Evolutionary conservation across 2,113 vertebrate species (phyloP), one percentile per base, ranked within the genome.

Genomic region (Melanocharis versteri): DNA sequence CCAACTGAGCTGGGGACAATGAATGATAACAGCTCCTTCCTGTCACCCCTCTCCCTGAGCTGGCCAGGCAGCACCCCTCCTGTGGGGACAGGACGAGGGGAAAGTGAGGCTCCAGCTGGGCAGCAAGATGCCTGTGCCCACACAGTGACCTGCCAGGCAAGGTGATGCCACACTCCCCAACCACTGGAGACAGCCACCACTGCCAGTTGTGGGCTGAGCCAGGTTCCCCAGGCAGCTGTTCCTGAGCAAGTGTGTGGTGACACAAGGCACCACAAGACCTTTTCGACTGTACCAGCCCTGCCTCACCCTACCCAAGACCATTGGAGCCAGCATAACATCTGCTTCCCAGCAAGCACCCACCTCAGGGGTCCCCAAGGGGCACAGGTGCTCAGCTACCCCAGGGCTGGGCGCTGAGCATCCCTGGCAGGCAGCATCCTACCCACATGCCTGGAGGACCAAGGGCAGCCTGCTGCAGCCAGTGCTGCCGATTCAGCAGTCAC

Each of bases 401-500:
- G 27, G 35, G 50, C 17, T 45, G 68, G 33, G 62, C 0, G 7
- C 57, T 5, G 12, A 90, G 53, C 66, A 45, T 58, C 65, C 54
- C 30, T 47, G 47, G 50, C 6, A 48, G 65, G 53, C 66, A 88
- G 75, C 75, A 86, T 61, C 66, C 70, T 64, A 57, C 80, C 62
- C 3, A 2, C 37, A 85, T 69, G 75, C 58, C 83, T 4, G 3
- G 39, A 88, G 82, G 30, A 92, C 58, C 2, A 10, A 75, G 94
- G 48, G 85, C 83, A 90, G 88, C 45, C 2, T 2, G 48, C 90
- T 51, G 57, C 82, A 83, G 90, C 70, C 90, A 62, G 75, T 1
- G 4, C 79, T 94, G 96, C 79, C 30, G 7, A 96, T 93, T 97
- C 95, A 96, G 96, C 95, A 95, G 92, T 90, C 90, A 77, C 20